phyloP scores from a whole-genome alignment of 2,797 vertebrate species.

The Acrossocheilus fasciatus region DNA sequence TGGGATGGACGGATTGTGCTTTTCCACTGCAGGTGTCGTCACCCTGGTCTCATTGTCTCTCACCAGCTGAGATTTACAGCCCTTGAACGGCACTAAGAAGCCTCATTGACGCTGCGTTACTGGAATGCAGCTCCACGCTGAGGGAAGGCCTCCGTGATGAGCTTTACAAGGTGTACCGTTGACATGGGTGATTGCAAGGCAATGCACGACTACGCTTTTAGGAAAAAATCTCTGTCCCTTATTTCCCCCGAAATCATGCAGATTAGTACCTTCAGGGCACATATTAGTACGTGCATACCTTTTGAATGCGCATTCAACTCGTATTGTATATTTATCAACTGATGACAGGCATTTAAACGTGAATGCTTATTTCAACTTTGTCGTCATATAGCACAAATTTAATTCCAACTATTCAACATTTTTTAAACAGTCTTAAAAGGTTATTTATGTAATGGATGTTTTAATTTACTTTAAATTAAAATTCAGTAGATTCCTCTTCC shows the following conservation, averaged over 20 bases:
- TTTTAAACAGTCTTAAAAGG: too few species aligned
- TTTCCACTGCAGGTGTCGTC: conserved; percentile 65
- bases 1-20: conserved; percentile 19
- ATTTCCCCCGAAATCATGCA: neutral
- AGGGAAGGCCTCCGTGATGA: conserved; percentile 63
- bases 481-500: too few species aligned
- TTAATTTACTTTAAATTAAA: neutral
- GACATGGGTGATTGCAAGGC: conserved; percentile 58
- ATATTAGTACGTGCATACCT: neutral
- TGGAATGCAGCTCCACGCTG: conserved; percentile 52
- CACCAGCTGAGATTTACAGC: conserved; percentile 66
- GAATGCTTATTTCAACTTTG: too few species aligned
- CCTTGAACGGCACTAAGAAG: conserved; percentile 63
- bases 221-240: neutral
- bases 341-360: too few species aligned
- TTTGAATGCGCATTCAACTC: neutral
- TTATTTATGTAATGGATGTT: conserved; percentile 7
- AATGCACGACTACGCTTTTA: conserved; percentile 37
- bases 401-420: too few species aligned
- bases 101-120: conserved; percentile 64
- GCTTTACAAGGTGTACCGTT: conserved; percentile 68
- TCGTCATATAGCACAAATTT: too few species aligned
- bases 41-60: conserved; percentile 52
- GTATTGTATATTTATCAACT: too few species aligned
- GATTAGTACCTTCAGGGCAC: neutral